Base-by-base conservation (phyloP, 2,888 invertebrate genomes). In the Plagodis dolabraria region DNA sequence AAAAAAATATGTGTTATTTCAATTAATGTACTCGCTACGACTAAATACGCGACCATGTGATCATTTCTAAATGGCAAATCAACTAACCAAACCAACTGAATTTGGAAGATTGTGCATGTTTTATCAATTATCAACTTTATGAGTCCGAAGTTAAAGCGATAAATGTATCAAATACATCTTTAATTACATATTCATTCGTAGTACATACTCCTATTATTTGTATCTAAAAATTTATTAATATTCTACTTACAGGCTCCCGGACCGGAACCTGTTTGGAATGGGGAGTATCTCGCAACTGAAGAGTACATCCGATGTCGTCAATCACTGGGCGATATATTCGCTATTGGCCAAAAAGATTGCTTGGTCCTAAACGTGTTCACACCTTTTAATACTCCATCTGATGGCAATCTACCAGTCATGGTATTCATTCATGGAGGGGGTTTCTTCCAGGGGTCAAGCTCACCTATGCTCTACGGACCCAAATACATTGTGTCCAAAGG, bases 351-450 rank as follows among this genome's bases (percentile, higher is more conserved):
- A 60, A 69, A 75, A 47, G 73, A 90, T 49, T 92, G 92, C 55
- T 72, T 90, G 6, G 72, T 68, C 5, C 74, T 91, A 5, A 89
- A 92, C 43, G 78, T 92, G 0, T 84, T 79, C 63, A 83, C 85
- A 0, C 89, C 92, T 2, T 44, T 80, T 0, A 69, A 79, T 22
- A 60, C 71, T 0, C 22, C 53, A 1, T 43, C 68, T 0, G 60
- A 65, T 5, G 67, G 71, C 5, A 72, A 68, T 6, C 70, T 87
- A 11, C 87, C 91, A 0, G 89, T 91, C 8, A 91, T 92, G 91
- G 77, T 86, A 5, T 90, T 78, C 57, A 79, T 92, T 2, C 92
- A 92, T 36, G 92, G 92, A 6, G 92, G 92, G 58, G 91, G 85
- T 0, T 92, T 76, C 64, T 85, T 79, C 40, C 71, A 81, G 47